These are phyloP conservation scores for Nixonia krombeini DNA, from an alignment of 1,140 invertebrate species.

Conservation along the genomic window DNA sequence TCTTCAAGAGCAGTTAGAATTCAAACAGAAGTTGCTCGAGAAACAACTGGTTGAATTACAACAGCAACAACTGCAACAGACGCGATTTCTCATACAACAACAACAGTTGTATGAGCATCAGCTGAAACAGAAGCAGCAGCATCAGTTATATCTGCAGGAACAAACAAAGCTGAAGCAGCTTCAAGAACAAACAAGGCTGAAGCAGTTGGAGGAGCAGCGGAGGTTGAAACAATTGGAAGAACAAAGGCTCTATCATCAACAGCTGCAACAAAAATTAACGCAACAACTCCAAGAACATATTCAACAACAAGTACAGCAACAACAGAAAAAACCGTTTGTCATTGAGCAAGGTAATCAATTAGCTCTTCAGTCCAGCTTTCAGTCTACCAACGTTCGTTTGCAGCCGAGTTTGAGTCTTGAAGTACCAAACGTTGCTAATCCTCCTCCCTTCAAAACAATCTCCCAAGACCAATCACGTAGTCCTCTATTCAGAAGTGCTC, in stretches of 20 bases:
- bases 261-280: conserved; percentile 44
- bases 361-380: conserved; percentile 40
- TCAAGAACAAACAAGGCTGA: conserved; percentile 54
- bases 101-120: conserved; percentile 75
- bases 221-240: conserved; percentile 61
- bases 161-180: conserved; percentile 68
- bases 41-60: conserved; percentile 79
- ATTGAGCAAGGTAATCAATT: conserved; percentile 59
- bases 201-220: conserved; percentile 46
- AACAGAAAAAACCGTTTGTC: conserved; percentile 53
- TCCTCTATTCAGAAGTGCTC: conserved; percentile 49
- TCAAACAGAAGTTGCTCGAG: conserved; percentile 79
- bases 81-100: conserved; percentile 76
- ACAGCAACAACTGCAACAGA: conserved; percentile 79
- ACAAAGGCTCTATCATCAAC: conserved; percentile 45
- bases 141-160: conserved; percentile 67
- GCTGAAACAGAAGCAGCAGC: conserved; percentile 68
- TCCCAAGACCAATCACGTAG: conserved; percentile 38
- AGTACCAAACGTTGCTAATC: conserved; percentile 52
- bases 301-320: conserved; percentile 53
- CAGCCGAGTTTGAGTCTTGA: conserved; percentile 67
- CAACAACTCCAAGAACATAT: conserved; percentile 53
- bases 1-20: conserved; percentile 75
- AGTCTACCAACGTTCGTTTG: conserved; percentile 56
- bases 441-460: conserved; percentile 48